These are phyloP conservation scores for Scatophagus argus DNA, from an alignment of 2,113 vertebrate genomes.

Conservation along the genomic window DNA sequence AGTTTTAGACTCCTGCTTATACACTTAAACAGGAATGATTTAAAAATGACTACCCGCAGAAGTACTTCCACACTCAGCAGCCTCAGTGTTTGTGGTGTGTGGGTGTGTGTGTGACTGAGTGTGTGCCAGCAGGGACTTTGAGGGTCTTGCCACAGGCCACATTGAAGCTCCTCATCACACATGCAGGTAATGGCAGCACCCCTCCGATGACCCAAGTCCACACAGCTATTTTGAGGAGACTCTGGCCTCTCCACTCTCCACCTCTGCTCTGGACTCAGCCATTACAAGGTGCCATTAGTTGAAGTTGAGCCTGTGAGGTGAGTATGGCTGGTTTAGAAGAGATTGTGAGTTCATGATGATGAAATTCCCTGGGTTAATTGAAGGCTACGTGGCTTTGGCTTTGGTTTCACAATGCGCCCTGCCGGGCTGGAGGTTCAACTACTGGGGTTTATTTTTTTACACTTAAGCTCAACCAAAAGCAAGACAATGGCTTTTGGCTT, in stretches of 20 bases:
- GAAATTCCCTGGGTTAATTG: conserved; percentile 52
- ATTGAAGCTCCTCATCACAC: conserved; percentile 52
- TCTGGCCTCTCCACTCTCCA: conserved; percentile 16
- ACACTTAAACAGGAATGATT: conserved; percentile 27
- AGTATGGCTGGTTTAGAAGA: conserved; percentile 44
- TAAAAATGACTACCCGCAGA: conserved; percentile 50
- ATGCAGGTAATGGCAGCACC: conserved; percentile 52
- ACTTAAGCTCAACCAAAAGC: background rate
- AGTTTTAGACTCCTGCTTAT: background rate
- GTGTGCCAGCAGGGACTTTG: conserved; percentile 41
- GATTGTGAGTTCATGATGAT: conserved; percentile 44
- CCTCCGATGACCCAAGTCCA: conserved; percentile 50
- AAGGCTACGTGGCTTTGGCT: conserved; percentile 32
- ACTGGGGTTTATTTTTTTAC: conserved; percentile 49
- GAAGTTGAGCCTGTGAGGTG: conserved; percentile 36
- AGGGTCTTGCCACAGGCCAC: conserved; percentile 65
- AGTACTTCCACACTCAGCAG: conserved; percentile 38
- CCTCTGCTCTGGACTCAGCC: conserved; percentile 36
- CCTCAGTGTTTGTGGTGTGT: conserved; percentile 24
- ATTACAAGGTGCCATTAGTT: conserved; percentile 66
- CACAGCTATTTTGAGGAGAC: conserved; percentile 45
- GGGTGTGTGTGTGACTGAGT: conserved; percentile 33
- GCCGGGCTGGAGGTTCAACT: conserved; percentile 32
- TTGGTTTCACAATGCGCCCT: conserved; percentile 37
- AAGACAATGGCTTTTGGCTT: conserved; percentile 48